Conservation (phyloP, 2,888 invertebrate species). For the Caenorhabditis uteleia region DNA sequence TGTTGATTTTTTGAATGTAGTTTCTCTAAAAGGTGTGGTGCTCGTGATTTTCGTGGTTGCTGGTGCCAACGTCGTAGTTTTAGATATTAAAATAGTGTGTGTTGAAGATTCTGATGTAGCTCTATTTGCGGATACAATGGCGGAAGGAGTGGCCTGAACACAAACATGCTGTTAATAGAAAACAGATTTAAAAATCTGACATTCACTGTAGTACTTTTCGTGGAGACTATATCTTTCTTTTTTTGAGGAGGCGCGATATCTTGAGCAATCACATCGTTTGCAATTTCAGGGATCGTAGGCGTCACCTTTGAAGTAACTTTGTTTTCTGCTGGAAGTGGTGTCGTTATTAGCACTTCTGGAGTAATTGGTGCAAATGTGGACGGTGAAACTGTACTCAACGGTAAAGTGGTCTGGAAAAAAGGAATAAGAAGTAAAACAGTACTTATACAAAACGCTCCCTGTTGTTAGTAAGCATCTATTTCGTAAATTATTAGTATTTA, state of each 20-base stretch:
- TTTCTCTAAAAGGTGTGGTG: too few species aligned
- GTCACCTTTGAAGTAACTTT: background rate
- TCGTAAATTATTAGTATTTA: background rate
- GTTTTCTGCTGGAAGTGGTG: background rate
- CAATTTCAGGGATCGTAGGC: conserved; percentile 13
- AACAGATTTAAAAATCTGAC: too few species aligned
- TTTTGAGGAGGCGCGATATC: conserved; percentile 3
- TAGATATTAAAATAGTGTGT: too few species aligned
- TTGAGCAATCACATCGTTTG: conserved; percentile 4
- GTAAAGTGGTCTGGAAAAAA: conserved; percentile 15
- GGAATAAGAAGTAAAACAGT: too few species aligned
- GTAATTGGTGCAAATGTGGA: background rate
- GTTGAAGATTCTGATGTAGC: too few species aligned
- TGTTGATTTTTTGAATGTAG: background rate
- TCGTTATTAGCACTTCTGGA: background rate
- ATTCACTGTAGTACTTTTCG: too few species aligned
- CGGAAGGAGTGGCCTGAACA: too few species aligned
- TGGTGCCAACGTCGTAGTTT: too few species aligned
- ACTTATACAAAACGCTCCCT: conserved; percentile 1
- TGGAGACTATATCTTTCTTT: too few species aligned
- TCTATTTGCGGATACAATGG: too few species aligned
- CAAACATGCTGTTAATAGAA: too few species aligned
- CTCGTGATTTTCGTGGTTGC: too few species aligned
- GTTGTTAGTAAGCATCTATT: conserved; percentile 1
- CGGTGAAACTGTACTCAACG: conserved; percentile 4